phyloP scores from a whole-genome alignment of 2,113 vertebrate genomes.

The Corynorhinus townsendii region DNA sequence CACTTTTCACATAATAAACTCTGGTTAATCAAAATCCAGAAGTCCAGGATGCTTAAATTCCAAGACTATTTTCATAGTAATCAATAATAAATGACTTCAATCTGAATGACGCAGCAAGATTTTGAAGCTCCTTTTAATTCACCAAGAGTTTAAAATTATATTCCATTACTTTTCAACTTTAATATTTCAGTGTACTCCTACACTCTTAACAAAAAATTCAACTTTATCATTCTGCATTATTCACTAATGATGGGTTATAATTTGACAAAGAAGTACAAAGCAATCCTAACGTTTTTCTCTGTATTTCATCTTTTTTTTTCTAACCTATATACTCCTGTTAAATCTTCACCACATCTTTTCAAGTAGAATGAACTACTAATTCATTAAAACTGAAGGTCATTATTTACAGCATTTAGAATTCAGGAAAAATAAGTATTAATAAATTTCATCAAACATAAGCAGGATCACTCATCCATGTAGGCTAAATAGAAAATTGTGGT shows the following conservation, averaged over 20 bases:
- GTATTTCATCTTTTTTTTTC: not conserved
- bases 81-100: conserved; percentile 8
- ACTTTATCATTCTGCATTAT: not conserved
- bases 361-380: not conserved
- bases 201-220: not conserved
- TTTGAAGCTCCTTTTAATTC: conserved; percentile 8
- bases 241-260: not conserved
- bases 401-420: not conserved
- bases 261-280: not conserved
- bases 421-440: not conserved
- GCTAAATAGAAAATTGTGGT: not conserved
- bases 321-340: not conserved
- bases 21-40: not conserved
- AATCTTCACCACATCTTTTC: not conserved
- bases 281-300: not conserved
- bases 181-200: not conserved
- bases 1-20: not conserved
- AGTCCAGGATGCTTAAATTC: not conserved
- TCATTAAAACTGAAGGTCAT: not conserved
- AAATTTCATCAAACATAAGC: conserved; percentile 16
- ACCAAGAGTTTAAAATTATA: conserved; percentile 19
- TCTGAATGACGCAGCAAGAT: not conserved
- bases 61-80: not conserved
- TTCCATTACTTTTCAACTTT: not conserved
- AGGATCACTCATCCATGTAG: not conserved